Base-by-base conservation (phyloP, 2,113 vertebrate species). In the Platichthys flesus region DNA sequence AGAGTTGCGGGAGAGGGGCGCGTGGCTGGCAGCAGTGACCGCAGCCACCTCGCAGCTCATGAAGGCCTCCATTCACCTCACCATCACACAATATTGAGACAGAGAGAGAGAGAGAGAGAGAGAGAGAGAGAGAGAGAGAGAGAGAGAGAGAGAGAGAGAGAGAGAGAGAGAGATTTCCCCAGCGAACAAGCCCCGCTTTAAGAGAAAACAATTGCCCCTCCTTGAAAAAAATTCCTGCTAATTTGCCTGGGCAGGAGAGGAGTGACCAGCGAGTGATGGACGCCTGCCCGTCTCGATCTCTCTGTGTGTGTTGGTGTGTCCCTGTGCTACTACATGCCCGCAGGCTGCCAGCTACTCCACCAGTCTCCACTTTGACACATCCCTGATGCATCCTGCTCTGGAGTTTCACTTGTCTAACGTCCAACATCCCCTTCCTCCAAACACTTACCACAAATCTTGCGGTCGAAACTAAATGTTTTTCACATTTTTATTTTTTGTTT, bases 181-280 rank as follows among this genome's bases (percentile, higher is more conserved):
- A 54, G 47, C 2, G 40, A 42, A 94, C 90, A 93, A 79, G 88
- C 78, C 76, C 57, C 52, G 86, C 88, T 92, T 90, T 62, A 90
- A 91, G 91, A 91, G 90, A 93, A 93, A 93, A 93, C 91, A 93
- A 93, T 91, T 90, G 66, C 51, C 76, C 74, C 74, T 70, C 76
- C 88, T 78, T 60, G 12, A 64, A 75, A 74, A 74, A 74, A 74
- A 93, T 90, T 94, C 91, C 89, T 92, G 84, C 78, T 86, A 88
- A 88, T 85, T 89, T 85, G 85, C 90, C 81, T 84, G 83, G 16
- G 47, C 70, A 42, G 31, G 76, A 73, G 70, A 75, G 78, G 69
- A 87, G 84, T 40, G 60, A 8, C 5, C 31, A 3, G 54, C 47
- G 60, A 63, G 78, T 82, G 82, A 87, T 88, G 90, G 82, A 85